Percentiles rank a stretch among this genome's conserved stretches.
Conservation (phyloP, 2,113 vertebrate species). For the Podocnemis expansa region DNA sequence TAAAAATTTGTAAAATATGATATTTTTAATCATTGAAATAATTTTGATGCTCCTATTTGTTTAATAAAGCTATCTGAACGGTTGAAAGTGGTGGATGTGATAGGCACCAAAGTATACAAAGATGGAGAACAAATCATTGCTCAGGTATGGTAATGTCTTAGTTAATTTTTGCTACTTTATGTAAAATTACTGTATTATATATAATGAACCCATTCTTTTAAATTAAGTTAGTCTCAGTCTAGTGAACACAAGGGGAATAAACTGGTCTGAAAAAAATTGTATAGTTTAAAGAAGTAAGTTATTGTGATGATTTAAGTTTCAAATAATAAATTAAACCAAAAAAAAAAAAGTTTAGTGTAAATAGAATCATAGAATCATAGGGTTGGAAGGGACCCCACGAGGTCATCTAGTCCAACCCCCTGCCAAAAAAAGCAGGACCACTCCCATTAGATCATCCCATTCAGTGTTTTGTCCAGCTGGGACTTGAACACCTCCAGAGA, state of each 20-base stretch:
- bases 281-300: background rate
- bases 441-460: no score
- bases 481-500: no score
- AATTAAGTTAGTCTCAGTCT: background rate
- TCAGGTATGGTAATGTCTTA: constrained; percentile 83
- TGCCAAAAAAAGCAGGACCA: no score
- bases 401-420: no score
- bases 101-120: constrained; percentile 91
- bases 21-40: background rate
- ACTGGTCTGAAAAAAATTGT: background rate
- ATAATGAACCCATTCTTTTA: background rate
- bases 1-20: no score
- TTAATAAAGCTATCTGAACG: constrained; percentile 90
- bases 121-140: constrained; percentile 96
- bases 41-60: constrained; percentile 3
- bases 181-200: background rate
- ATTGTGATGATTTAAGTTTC: background rate
- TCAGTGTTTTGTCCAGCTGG: no score
- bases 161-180: background rate
- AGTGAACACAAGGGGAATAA: background rate
- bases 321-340: background rate
- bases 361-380: no score
- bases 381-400: no score
- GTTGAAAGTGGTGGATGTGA: constrained; percentile 98
- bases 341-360: background rate